A percentile compares a stretch with the other conserved stretches of the same genome.
Evolutionary conservation across 2,797 vertebrate species (phyloP).

Genomic region (Anguilla marmorata): DNA sequence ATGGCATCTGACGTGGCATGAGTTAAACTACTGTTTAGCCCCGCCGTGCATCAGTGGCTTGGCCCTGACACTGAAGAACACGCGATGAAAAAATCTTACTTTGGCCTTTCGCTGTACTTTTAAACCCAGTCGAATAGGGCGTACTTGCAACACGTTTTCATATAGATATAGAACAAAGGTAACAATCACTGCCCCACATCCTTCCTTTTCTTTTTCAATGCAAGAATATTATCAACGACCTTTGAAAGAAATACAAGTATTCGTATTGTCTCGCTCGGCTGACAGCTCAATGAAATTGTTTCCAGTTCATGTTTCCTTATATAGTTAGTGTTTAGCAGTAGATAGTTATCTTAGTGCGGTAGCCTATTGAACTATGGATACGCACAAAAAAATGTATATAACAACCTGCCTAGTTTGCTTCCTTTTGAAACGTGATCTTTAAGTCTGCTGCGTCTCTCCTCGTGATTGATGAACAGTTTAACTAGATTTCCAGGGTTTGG

Average conservation of each 20-base stretch:
- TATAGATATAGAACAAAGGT: not conserved
- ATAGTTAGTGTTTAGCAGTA: not conserved
- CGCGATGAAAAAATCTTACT: not conserved
- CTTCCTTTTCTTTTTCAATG: not conserved
- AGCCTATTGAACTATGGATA: not conserved
- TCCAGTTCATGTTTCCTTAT: not conserved
- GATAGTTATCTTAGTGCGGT: too few species aligned
- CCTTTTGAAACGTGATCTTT: not conserved
- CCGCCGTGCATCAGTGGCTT: not conserved
- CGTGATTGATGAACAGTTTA: not conserved
- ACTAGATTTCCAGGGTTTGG: not conserved
- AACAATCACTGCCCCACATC: not conserved
- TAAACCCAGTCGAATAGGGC: not conserved
- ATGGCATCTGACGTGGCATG: not conserved
- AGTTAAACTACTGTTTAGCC: not conserved
- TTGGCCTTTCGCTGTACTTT: constrained; percentile 13
- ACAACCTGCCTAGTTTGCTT: not conserved
- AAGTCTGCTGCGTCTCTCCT: not conserved
- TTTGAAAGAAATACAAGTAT: not conserved
- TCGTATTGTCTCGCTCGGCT: not conserved
- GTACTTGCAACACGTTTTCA: not conserved
- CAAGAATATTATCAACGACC: not conserved
- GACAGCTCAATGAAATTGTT: not conserved
- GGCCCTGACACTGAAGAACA: not conserved
- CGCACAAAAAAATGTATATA: not conserved